Evolutionary conservation across 2,797 vertebrate genomes (phyloP), one percentile per base, ranked within the genome.

Genomic region (Epinephelus coioides): DNA sequence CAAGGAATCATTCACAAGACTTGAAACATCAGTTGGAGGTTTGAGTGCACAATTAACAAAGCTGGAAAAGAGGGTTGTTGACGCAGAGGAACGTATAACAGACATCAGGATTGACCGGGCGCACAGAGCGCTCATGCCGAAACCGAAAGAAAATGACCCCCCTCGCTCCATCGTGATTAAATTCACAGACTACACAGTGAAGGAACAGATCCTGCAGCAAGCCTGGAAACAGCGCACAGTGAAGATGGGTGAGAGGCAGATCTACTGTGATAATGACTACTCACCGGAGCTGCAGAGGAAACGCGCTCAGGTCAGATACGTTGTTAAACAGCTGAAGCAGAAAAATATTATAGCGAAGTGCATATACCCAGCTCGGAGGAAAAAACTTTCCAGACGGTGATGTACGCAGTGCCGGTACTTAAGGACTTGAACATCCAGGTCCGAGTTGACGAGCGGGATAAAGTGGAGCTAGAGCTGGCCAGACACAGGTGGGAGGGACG

Each of bases 231-330:
- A 60, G 30, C 17, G 63, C 63, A 43, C 2, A 27, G 73, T 75
- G n/a, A 75, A 59, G 54, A 75, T 67, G 44, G 54, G 17, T n/a
- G 56, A 76, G 55, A 76, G 1, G 25, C 65, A 54, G 65, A 76
- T 76, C 13, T 69, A 62, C 49, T 69, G 69, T 34, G 64, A 68
- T 54, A 53, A 62, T 34, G 73, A 76, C 23, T 69, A 70, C 8
- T 69, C 67, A 1, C 67, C 67, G 0, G 75, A 77, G 51, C n/a
- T 77, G 2, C 66, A 77, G 50, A 63, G 43, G 50, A 78, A 78
- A 56, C 17, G 60, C 13, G 8, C 67, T 15, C 67, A 43, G 17
- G 60, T 78, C 23, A 64, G 56, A 69, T 34, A 55, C 4, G 51
- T 78, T n/a, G 59, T 78, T 0, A 70, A 78, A 57, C 59, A 64